phyloP scores from a whole-genome alignment of 2,797 vertebrate genomes.

The Pogoniulus pusillus region DNA sequence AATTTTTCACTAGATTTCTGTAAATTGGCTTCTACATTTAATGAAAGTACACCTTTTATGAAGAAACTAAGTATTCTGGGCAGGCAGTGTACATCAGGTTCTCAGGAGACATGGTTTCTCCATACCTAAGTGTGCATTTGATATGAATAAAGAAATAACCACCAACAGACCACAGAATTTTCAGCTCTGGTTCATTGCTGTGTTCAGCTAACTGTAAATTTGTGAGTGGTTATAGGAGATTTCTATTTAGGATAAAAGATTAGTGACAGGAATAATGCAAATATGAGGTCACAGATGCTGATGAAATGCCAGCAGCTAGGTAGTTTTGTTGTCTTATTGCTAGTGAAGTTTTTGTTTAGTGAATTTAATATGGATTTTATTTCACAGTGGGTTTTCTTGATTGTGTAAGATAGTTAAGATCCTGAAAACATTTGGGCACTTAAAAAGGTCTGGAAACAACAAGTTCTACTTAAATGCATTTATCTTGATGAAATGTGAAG shows the following conservation, averaged over 20 bases:
- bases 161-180: background rate
- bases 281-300: background rate
- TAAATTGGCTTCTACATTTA: background rate
- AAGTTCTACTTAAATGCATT: background rate
- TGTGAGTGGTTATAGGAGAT: background rate
- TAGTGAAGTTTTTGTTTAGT: background rate
- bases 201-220: background rate
- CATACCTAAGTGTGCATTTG: background rate
- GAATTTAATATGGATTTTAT: background rate
- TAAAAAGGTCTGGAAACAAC: background rate
- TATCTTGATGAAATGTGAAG: background rate
- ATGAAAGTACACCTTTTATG: background rate
- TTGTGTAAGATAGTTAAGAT: background rate
- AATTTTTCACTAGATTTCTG: background rate
- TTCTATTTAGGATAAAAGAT: background rate
- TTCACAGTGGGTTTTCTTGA: background rate
- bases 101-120: rapidly evolving
- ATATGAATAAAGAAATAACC: background rate
- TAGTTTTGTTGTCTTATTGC: background rate
- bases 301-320: background rate
- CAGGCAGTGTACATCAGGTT: background rate
- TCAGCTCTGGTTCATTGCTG: background rate
- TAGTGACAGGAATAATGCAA: background rate
- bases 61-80: background rate
- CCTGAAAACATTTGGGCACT: background rate